Evolutionary conservation across 2,888 invertebrate species (phyloP), one percentile per base, ranked within the genome.

Genomic region (Congeria kusceri): DNA sequence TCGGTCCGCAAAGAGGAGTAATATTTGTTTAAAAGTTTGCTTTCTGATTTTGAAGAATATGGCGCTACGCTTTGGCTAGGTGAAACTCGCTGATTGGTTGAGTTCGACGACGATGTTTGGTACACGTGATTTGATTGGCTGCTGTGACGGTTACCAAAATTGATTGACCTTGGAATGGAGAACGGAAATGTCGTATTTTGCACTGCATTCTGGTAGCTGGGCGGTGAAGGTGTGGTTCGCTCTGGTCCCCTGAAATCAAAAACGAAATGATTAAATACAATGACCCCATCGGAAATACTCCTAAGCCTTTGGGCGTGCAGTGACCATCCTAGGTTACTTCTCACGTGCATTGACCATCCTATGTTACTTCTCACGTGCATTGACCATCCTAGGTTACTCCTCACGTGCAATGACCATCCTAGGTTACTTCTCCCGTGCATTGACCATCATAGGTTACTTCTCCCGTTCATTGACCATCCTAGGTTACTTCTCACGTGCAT

Each of bases 201-300:
- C 11, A 65, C n/a, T 56, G 57, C 61, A 39, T 53, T 70, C 27
- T 53, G 62, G 39, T 66, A 71, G 27, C 63, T 66, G 15, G 77
- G 77, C 18, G 77, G 71, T 3, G 77, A 77, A 0, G 77, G 77
- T 20, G 67, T 61, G 7, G 70, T 77, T 13, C 77, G 53, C 11
- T 67, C 77, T 11, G 66, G 67, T 1, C 77, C 66, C 28, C 77
- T 77, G 71, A 13, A 66, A 72, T 23, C 3, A 39, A 27, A 44
- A 18, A 58, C 18, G 39, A 57, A 57, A 32, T n/a, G n/a, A n/a
- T n/a, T n/a, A n/a, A n/a, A n/a, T n/a, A n/a, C n/a, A n/a, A n/a
- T n/a, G n/a, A n/a, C n/a, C n/a, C n/a, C n/a, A n/a, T n/a, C n/a
- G n/a, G n/a, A n/a, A n/a, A n/a, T n/a, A n/a, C n/a, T n/a, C n/a